Conservation (phyloP, 2,888 invertebrate genomes). For the Drosophila peninsularis region DNA sequence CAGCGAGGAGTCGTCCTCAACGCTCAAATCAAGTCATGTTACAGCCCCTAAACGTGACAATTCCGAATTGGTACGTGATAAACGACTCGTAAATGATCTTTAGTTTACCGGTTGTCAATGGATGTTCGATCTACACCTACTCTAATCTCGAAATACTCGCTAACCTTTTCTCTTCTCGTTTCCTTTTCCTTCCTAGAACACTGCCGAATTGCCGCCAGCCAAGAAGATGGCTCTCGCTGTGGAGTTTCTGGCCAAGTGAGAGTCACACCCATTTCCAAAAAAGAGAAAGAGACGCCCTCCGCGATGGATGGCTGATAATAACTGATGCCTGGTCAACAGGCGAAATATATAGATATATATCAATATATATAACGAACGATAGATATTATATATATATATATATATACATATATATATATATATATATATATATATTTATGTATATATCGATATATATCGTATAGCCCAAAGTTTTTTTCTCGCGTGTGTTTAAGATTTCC, state of each 20-base stretch:
- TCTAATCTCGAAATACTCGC: not conserved
- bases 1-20: constrained; percentile 39
- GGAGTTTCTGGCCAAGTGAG: constrained; percentile 60
- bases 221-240: constrained; percentile 59
- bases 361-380: constrained; percentile 2
- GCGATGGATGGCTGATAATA: not conserved
- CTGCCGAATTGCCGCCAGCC: constrained; percentile 58
- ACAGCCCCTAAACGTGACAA: constrained; percentile 29
- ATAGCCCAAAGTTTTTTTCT: constrained; percentile 29
- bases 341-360: constrained; percentile 9
- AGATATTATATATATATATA: not conserved
- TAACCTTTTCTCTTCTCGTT: not conserved
- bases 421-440: constrained; percentile 17
- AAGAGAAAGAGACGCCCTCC: constrained; percentile 4
- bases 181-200: constrained; percentile 24
- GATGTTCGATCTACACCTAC: too few relatives aligned
- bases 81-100: too few relatives aligned
- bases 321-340: constrained; percentile 9
- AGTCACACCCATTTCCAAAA: not conserved
- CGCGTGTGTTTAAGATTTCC: constrained; percentile 31
- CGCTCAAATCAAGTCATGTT: constrained; percentile 41
- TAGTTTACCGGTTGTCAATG: too few relatives aligned
- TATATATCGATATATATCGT: constrained; percentile 16
- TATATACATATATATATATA: constrained; percentile 1
- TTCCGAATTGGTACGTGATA: constrained; percentile 43